phyloP scores from a whole-genome alignment of 2,888 invertebrate genomes.

The Hetaerina titia region DNA sequence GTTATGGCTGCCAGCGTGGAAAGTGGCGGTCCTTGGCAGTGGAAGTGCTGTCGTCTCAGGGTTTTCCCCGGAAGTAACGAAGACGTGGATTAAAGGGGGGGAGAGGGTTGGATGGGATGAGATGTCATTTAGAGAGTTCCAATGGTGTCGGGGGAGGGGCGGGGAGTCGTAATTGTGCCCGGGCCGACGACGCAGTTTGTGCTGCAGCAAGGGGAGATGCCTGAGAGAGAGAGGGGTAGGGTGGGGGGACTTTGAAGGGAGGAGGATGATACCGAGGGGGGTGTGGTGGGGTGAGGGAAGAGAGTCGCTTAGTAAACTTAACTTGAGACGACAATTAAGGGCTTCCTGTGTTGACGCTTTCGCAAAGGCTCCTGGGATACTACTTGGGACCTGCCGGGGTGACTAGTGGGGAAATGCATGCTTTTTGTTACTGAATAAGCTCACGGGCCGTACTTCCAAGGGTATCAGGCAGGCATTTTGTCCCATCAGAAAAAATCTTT shows the following conservation, averaged over 20 bases:
- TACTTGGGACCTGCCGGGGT: background rate
- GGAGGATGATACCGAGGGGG: background rate
- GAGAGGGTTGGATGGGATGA: conserved; percentile 10
- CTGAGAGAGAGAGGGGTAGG: background rate
- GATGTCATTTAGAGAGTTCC: background rate
- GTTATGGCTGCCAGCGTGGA: background rate
- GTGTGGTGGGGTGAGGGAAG: background rate
- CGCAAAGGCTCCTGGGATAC: background rate
- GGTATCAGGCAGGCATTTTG: no score
- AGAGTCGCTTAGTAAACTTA: background rate
- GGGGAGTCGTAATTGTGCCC: background rate
- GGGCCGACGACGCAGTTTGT: background rate
- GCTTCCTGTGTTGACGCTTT: conserved; percentile 21
- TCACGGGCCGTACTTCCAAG: background rate
- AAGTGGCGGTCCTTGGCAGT: background rate
- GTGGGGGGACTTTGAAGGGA: background rate
- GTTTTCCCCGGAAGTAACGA: conserved; percentile 28
- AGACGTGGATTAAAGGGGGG: conserved; percentile 5
- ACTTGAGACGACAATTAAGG: background rate
- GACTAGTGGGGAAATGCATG: background rate
- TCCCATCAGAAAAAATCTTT: no score
- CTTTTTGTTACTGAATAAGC: background rate
- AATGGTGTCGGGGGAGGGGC: background rate
- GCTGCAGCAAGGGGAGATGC: background rate
- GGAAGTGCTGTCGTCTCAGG: background rate